Percentiles rank a stretch among this genome's conserved stretches.
Conservation (phyloP, 2,888 invertebrate genomes). For the Cactoblastis cactorum region DNA sequence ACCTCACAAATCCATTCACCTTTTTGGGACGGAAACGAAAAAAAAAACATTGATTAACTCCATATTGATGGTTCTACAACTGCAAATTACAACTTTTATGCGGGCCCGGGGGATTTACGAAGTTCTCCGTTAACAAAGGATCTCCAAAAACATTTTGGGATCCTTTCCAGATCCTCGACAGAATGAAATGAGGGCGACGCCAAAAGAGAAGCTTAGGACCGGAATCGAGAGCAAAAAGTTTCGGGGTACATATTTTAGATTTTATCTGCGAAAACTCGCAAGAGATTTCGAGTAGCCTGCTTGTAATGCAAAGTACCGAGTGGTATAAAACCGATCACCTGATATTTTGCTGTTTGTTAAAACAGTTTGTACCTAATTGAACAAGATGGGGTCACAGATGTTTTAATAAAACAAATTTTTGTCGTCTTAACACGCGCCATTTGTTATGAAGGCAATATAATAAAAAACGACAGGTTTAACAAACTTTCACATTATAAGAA, state of each 20-base stretch:
- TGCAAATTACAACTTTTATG: constrained; percentile 14
- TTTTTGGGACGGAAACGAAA: constrained; percentile 20
- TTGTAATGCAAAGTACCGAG: constrained; percentile 1
- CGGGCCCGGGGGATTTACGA: constrained; percentile 7
- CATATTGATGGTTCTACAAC: constrained; percentile 8
- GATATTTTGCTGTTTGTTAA: constrained; percentile 1
- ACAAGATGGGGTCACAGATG: background rate
- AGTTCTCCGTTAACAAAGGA: constrained; percentile 9
- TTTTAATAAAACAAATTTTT: background rate
- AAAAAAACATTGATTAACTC: constrained; percentile 14
- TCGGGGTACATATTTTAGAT: constrained; percentile 13
- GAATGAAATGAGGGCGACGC: background rate
- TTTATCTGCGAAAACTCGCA: constrained; percentile 2
- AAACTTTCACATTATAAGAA: constrained; percentile 4
- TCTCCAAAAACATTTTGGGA: background rate
- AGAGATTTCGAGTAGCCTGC: background rate
- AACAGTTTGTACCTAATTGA: background rate
- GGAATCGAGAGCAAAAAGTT: constrained; percentile 7
- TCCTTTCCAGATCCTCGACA: constrained; percentile 1
- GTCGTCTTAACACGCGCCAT: background rate
- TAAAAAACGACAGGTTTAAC: background rate
- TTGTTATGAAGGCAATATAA: background rate
- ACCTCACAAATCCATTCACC: constrained; percentile 18
- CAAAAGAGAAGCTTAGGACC: constrained; percentile 7
- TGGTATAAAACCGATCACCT: constrained; percentile 4